Evolutionary conservation across 2,888 invertebrate genomes (phyloP).

Genomic region (Aromia moschata): DNA sequence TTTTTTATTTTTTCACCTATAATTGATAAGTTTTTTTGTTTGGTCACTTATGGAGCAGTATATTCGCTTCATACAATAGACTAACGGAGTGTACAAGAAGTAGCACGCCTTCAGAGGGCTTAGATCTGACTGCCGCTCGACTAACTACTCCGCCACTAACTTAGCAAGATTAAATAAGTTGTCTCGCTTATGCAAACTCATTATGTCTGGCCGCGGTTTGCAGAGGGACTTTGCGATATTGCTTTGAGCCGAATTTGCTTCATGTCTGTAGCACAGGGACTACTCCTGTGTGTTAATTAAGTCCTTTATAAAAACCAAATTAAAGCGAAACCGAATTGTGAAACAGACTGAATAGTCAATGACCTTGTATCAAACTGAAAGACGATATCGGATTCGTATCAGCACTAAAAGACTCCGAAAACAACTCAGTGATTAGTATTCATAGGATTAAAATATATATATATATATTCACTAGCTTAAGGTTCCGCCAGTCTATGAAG

Average conservation of each 20-base stretch:
- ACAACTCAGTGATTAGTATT: no score
- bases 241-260: background rate
- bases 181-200: slow-evolving; percentile 32
- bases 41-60: no score
- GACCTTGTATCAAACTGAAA: no score
- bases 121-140: slow-evolving; percentile 41
- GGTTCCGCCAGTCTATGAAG: no score
- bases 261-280: background rate
- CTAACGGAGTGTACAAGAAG: slow-evolving; percentile 17
- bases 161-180: slow-evolving; percentile 45
- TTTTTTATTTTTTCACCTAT: no score
- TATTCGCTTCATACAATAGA: no score
- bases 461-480: no score
- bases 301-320: background rate
- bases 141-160: slow-evolving; percentile 41
- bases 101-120: slow-evolving; percentile 25
- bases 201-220: slow-evolving; percentile 39
- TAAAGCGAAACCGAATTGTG: background rate
- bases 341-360: no score
- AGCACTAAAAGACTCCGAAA: no score
- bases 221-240: slow-evolving; percentile 32
- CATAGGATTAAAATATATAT: no score
- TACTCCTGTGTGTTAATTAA: background rate
- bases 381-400: no score
- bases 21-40: no score